Evolutionary conservation across 37 sponge, comb jelly and placozoan species (phyloP).

Genomic region (Crambe crambe): DNA sequence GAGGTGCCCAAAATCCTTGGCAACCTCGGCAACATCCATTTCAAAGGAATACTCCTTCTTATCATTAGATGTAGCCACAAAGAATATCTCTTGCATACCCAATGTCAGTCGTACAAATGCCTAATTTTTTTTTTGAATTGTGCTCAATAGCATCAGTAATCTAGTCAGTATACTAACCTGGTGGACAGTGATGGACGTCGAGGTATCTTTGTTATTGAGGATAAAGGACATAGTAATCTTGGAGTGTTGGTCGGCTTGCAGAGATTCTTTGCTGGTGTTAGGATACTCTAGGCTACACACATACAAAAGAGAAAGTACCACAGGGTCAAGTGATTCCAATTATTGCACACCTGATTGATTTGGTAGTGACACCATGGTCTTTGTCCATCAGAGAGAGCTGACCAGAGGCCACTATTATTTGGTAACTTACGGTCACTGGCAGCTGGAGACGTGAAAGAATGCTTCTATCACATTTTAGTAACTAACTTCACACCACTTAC

Average conservation of each 20-base stretch:
- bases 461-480: neutral
- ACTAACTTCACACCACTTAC: constrained; percentile 20
- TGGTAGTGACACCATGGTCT: constrained; percentile 53
- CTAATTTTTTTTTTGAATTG: constrained; percentile 14
- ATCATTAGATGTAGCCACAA: constrained; percentile 68
- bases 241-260: constrained; percentile 77
- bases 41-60: constrained; percentile 64
- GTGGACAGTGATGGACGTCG: constrained; percentile 40
- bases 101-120: constrained; percentile 76
- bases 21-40: constrained; percentile 53
- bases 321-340: neutral
- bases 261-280: constrained; percentile 18
- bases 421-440: constrained; percentile 35
- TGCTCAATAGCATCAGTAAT: neutral
- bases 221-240: constrained; percentile 65
- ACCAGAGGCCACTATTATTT: constrained; percentile 43
- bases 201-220: constrained; percentile 23
- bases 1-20: constrained; percentile 33
- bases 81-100: constrained; percentile 70
- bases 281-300: constrained; percentile 69
- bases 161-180: constrained; percentile 42
- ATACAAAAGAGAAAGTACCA: no score
- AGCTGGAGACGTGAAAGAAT: constrained; percentile 7
- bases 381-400: constrained; percentile 47
- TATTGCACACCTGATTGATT: constrained; percentile 33